Evolutionary conservation across 2,888 invertebrate genomes (phyloP), one percentile per base, ranked within the genome.

Genomic region (Hipparchia semele): DNA sequence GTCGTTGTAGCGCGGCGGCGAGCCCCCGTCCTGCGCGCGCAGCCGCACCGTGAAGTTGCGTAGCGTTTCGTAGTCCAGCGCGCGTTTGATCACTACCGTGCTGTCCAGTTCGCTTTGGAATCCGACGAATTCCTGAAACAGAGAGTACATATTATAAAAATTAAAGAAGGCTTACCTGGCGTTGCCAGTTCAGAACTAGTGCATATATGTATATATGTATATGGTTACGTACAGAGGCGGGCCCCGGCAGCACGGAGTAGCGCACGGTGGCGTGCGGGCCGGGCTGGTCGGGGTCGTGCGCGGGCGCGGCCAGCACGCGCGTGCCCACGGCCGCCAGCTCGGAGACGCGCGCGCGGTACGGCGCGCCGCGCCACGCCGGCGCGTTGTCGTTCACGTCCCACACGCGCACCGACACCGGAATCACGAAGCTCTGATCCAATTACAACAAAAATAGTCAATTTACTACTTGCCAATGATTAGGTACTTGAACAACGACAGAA

Each of bases 301-400:
- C 98, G 73, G 96, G 94, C 49, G 97, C 96, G 2, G 96, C 96
- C n/a, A 97, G 92, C 69, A 98, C 96, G 78, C 97, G 91, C 45
- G 96, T 94, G 8, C 96, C 96, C 6, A 93, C 94, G 6, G 95
- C 95, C 46, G 96, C 96, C 81, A 97, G 97, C 95, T 98, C 98
- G 0, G 98, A 97, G 72, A 98, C 95, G 80, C 98, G 97, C 79
- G 97, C 94, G 66, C 96, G 95, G 88, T 97, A 98, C 0, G 98
- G 98, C 0, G 97, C 96, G 78, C 97, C 97, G 74, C 95, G 93
- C 94, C 98, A 98, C 83, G 95, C 94, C 0, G 98, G 98, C 8
- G 97, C 96, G 90, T 98, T 98, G 91, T 98, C 98, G 87, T 98
- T 98, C 75, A 97, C 97, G 89, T 98, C 98, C 79, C 97, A 98